Percentiles rank a stretch among this genome's conserved stretches.
Conservation (phyloP, 2,888 invertebrate genomes). For the Stenchaetothrips biformis region DNA sequence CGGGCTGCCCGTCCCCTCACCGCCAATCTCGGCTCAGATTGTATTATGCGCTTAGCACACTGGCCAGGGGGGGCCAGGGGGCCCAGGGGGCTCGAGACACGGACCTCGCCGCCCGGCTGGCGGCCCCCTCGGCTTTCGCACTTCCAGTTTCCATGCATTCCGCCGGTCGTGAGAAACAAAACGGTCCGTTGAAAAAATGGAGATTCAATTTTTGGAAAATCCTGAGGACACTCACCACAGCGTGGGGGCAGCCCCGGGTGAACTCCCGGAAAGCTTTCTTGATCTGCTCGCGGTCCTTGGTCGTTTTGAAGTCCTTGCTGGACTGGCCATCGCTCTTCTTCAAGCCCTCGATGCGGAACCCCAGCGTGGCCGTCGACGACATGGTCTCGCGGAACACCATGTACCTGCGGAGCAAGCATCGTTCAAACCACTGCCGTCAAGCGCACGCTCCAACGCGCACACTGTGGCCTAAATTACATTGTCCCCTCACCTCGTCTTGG, state of each 20-base stretch:
- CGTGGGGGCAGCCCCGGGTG: slow-evolving; percentile 69
- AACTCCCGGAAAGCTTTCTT: slow-evolving; percentile 76
- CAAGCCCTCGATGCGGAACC: slow-evolving; percentile 94
- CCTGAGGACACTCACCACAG: slow-evolving; percentile 59
- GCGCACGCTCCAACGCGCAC: no score
- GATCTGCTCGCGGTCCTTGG: slow-evolving; percentile 73
- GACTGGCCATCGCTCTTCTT: slow-evolving; percentile 85
- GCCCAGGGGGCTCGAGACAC: neutral
- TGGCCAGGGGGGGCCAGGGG: neutral
- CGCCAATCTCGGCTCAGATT: no score
- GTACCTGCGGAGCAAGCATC: slow-evolving; percentile 36
- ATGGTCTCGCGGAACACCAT: slow-evolving; percentile 90
- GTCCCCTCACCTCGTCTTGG: slow-evolving; percentile 69
- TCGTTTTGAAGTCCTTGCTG: slow-evolving; percentile 92
- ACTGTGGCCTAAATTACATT: no score
- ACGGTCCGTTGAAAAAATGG: neutral
- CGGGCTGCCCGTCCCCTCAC: neutral
- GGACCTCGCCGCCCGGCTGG: neutral
- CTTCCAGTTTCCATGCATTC: neutral
- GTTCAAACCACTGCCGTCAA: no score
- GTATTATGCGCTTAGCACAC: neutral
- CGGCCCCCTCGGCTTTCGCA: neutral
- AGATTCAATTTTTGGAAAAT: slow-evolving; percentile 14
- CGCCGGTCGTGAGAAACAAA: no score
- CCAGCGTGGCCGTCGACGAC: slow-evolving; percentile 92